Base-by-base conservation (phyloP, 2,113 vertebrate species). In the Glaucidium brasilianum region DNA sequence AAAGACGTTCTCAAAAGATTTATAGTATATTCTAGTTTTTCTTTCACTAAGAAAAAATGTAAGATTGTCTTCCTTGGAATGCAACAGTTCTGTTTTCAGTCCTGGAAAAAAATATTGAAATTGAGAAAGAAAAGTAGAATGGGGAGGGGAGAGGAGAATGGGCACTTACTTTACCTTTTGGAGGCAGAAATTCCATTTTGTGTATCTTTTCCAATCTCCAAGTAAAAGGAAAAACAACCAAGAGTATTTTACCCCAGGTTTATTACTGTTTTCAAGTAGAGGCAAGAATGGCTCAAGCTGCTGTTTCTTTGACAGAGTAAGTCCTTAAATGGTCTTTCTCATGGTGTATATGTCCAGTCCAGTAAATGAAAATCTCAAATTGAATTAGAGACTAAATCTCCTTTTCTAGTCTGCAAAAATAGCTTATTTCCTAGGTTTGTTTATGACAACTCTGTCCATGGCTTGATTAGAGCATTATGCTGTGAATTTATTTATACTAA, bases 11-110 rank as follows among this genome's bases (percentile, higher is more conserved):
- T 75, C 43, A 43, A 53, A 74, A 59, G 80, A 84, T 45, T 75
- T 59, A 39, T 6, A n/a, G 41, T 43, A 30, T 64, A 79, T 90
- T 68, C 34, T 34, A n/a, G 6, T 69, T 88, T 88, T 91, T 93
- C 23, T 73, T 94, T 76, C 34, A 10, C 23, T 26, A 72, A 92
- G 37, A 75, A 86, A 86, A 90, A 92, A 92, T 29, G 55, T 68
- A 85, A 50, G 27, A 37, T 34, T 83, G 17, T 84, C 53, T 66
- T 76, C 10, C 10, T 78, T 30, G 43, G 15, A 76, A 64, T 39
- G 34, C 37, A 77, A n/a, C 20, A 4, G 5, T 83, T 82, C 26
- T 19, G 41, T 56, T 69, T 96, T 73, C 49, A 56, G 35, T 32
- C 37, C 12, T 58, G 43, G 16, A 45, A 34, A 63, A 59, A 90